Evolutionary conservation across 1,140 invertebrate species (phyloP).

Genomic region (Drosophila burlai): DNA sequence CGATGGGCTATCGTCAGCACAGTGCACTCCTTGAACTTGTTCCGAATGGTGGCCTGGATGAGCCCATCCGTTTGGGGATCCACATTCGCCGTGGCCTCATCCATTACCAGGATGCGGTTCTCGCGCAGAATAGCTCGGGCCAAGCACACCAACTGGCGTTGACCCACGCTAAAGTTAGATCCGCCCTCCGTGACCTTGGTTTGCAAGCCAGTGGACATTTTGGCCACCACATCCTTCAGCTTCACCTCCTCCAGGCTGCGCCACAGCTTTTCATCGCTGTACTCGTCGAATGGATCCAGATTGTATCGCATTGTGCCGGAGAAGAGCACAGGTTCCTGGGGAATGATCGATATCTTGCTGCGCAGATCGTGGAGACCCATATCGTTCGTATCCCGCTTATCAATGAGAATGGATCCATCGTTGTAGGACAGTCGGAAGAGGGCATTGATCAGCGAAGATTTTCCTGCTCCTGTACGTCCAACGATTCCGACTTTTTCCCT

Average conservation of each 20-base stretch:
- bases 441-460: conserved; percentile 89
- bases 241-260: conserved; percentile 90
- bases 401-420: conserved; percentile 90
- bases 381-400: conserved; percentile 87
- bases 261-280: conserved; percentile 92
- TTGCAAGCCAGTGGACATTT: conserved; percentile 88
- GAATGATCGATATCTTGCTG: conserved; percentile 94
- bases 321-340: conserved; percentile 95
- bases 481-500: conserved; percentile 91
- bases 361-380: conserved; percentile 90
- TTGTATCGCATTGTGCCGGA: conserved; percentile 92
- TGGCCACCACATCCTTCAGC: conserved; percentile 89
- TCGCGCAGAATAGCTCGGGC: conserved; percentile 92
- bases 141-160: conserved; percentile 92
- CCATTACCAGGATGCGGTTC: conserved; percentile 90
- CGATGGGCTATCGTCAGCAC: conserved; percentile 95
- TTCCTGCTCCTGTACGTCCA: conserved; percentile 94
- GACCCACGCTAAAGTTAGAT: conserved; percentile 92
- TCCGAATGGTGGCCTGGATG: conserved; percentile 90
- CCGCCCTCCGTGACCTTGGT: conserved; percentile 91
- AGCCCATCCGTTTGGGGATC: conserved; percentile 90
- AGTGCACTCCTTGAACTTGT: conserved; percentile 91
- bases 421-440: conserved; percentile 91
- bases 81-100: conserved; percentile 91
- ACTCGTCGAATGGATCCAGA: conserved; percentile 94